A percentile compares a stretch with the other conserved stretches of the same genome.
Evolutionary conservation across 2,888 invertebrate species (phyloP).

Genomic region (Lasioglossum figueresi): DNA sequence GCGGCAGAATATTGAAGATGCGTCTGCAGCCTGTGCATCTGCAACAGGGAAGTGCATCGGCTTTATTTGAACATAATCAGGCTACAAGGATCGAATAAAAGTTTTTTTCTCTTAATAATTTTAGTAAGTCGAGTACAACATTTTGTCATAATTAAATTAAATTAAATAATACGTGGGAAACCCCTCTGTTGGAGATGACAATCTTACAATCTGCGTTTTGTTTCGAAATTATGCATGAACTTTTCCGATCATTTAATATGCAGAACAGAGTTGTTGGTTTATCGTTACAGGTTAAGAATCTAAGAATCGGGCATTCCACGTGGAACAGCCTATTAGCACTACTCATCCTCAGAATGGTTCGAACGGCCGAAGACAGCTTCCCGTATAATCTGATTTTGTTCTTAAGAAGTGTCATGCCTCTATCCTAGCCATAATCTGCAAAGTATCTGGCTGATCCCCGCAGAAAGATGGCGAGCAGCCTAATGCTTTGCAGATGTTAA

Average conservation of each 20-base stretch:
- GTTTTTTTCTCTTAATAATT: neutral
- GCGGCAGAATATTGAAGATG: neutral
- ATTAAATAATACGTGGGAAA: too few species aligned
- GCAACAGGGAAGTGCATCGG: neutral
- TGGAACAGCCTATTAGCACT: neutral
- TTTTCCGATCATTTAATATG: too few species aligned
- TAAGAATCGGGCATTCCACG: neutral
- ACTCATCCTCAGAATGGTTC: neutral
- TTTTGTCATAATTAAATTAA: too few species aligned
- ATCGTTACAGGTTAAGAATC: too few species aligned
- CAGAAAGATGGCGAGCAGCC: conserved; percentile 32
- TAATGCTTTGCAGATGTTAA: conserved; percentile 60
- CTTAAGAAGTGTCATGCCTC: conserved; percentile 20
- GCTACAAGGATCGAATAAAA: neutral
- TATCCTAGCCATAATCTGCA: conserved; percentile 24
- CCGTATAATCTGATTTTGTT: conserved; percentile 1
- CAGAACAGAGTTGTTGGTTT: neutral
- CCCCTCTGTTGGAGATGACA: too few species aligned
- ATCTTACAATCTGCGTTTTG: neutral
- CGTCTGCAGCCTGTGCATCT: neutral
- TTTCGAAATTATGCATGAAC: neutral
- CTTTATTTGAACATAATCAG: neutral
- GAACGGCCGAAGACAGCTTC: neutral
- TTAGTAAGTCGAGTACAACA: neutral
- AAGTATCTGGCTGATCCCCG: conserved; percentile 33